Base-by-base conservation (phyloP, 2,888 invertebrate species). In the Timema cristinae region DNA sequence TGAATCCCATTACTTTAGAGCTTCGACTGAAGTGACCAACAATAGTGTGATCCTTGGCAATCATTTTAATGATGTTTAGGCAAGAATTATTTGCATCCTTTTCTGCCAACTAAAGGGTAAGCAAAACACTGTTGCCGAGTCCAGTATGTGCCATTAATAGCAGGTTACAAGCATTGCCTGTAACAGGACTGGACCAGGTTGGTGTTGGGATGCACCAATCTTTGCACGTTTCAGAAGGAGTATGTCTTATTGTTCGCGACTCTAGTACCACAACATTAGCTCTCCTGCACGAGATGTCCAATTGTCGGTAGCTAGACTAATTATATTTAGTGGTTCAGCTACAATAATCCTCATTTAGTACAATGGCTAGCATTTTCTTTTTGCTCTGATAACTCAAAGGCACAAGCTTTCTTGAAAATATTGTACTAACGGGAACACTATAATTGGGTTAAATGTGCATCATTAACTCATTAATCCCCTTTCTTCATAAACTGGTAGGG, bases 131-230 rank as follows among this genome's bases (percentile, higher is more conserved):
- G 32, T 15, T 47, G 16, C 10, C 47, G 61, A 16, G 6, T n/a
- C 16, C 61, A 61, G 32, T 61, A 47, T 61, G 61, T 61, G 16
- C 61, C 61, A 9, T 61, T 47, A 61, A 61, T 15, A 61, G 61
- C 61, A 61, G 61, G 32, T 61, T 61, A 8, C 32, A 16, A 61
- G 32, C 32, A 16, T 61, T 61, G 61, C 47, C 61, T 5, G 15
- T 61, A 61, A 61, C 61, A 47, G 61, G 32, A 61, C 61, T 61
- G 32, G 47, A 16, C 47, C 47, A 9, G 9, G 61, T 15, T 16
- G 61, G 61, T 16, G 61, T 9, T 59, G 10, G n/a, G n/a, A n/a
- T n/a, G n/a, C n/a, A n/a, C n/a, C n/a, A n/a, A n/a, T n/a, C n/a
- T n/a, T n/a, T n/a, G n/a, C n/a, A n/a, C n/a, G n/a, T n/a, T n/a